Conservation (phyloP, 2,797 vertebrate genomes). For the Sarcophilus harrisii region DNA sequence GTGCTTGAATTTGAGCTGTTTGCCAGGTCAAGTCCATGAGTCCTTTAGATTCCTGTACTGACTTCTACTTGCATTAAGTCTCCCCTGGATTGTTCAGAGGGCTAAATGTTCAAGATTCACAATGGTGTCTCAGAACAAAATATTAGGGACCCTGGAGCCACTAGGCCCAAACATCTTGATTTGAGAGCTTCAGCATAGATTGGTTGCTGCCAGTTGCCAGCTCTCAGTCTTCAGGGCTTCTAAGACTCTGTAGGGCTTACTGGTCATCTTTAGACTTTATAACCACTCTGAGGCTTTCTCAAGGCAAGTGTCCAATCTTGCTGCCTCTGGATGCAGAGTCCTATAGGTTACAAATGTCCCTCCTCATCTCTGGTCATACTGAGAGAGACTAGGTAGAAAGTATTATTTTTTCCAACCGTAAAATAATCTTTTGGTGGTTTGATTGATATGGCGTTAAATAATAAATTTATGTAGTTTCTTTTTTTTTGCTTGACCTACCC, state of each 20-base stretch:
- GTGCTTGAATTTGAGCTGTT: background rate
- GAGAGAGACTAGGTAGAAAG: background rate
- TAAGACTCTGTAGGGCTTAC: background rate
- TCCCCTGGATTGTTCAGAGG: background rate
- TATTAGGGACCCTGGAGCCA: background rate
- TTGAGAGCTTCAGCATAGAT: background rate
- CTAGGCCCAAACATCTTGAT: background rate
- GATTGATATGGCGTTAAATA: background rate
- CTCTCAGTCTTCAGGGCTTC: background rate
- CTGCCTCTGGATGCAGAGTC: background rate
- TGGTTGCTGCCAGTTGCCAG: background rate
- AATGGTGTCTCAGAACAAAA: background rate
- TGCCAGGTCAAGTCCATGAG: background rate
- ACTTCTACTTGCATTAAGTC: background rate
- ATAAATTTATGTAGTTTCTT: background rate
- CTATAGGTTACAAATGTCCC: background rate
- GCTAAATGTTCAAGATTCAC: background rate
- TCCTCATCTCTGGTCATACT: background rate
- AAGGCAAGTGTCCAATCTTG: background rate
- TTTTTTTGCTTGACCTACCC: background rate
- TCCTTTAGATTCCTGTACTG: background rate
- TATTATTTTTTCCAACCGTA: background rate
- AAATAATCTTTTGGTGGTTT: background rate
- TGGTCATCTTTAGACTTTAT: background rate
- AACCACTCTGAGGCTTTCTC: background rate